These are phyloP conservation scores for Crypturellus tataupa DNA, from an alignment of 2,797 vertebrate species.

Conservation along the genomic window DNA sequence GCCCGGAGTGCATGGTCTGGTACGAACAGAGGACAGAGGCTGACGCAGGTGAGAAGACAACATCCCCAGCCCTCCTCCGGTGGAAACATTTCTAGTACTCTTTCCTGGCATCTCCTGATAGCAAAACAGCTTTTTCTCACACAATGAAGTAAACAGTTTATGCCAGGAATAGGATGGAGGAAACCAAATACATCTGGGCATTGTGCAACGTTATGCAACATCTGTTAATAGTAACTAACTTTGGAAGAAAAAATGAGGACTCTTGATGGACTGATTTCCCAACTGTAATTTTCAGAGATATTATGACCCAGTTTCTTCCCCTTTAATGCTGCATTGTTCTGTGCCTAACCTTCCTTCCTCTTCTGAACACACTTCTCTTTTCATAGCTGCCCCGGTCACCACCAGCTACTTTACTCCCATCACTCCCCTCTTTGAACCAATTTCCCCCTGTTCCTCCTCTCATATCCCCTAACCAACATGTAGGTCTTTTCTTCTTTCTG, in stretches of 20 bases:
- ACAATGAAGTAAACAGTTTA: background rate
- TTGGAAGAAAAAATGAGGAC: background rate
- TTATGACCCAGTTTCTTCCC: background rate
- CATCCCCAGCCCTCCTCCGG: background rate
- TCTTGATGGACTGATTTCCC: background rate
- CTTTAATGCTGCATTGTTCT: background rate
- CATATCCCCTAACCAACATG: background rate
- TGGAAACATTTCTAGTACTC: background rate
- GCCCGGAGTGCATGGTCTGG: background rate
- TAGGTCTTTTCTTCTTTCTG: background rate
- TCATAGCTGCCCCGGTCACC: background rate
- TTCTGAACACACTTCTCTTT: background rate
- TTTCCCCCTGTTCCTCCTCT: background rate
- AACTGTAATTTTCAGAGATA: background rate
- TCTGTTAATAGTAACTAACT: background rate
- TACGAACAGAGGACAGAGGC: background rate
- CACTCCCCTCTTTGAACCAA: background rate
- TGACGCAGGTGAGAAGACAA: background rate
- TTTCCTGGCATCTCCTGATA: constrained; percentile 18
- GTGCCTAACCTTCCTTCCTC: background rate
- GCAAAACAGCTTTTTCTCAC: constrained; percentile 10
- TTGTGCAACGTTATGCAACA: background rate
- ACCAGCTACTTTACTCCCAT: background rate
- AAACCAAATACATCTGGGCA: constrained; percentile 23
- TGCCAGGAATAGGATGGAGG: constrained; percentile 23